Percentiles rank a stretch among this genome's conserved stretches.
Evolutionary conservation across 2,888 invertebrate species (phyloP).

Genomic region (Melolontha melolontha): DNA sequence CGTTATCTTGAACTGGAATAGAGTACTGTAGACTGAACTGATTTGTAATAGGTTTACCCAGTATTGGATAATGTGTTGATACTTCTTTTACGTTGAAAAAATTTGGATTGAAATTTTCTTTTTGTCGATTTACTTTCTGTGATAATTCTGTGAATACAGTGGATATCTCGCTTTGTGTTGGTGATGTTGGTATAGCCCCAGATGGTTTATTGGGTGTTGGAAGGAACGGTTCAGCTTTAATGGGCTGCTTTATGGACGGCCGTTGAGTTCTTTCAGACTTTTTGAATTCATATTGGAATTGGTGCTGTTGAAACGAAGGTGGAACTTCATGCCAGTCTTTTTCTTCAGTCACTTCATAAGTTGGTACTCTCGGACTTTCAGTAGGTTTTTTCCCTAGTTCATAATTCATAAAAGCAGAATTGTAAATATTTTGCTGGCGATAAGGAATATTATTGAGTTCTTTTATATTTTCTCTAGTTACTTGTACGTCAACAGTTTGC

Average conservation of each 20-base stretch:
- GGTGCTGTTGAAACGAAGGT: slow-evolving; percentile 44
- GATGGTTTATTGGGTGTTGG: slow-evolving; percentile 63
- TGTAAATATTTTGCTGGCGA: slow-evolving; percentile 45
- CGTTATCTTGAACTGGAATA: slow-evolving; percentile 28
- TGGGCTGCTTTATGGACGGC: slow-evolving; percentile 30
- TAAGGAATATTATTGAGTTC: slow-evolving; percentile 58
- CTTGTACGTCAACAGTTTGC: slow-evolving; percentile 59
- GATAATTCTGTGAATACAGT: slow-evolving; percentile 61
- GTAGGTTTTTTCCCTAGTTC: slow-evolving; percentile 45
- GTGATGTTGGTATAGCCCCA: slow-evolving; percentile 58
- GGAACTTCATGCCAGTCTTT: slow-evolving; percentile 55
- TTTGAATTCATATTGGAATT: slow-evolving; percentile 43
- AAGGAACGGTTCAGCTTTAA: slow-evolving; percentile 56
- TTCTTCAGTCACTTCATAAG: slow-evolving; percentile 65
- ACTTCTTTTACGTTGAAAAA: slow-evolving; percentile 64
- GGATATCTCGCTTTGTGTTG: slow-evolving; percentile 62
- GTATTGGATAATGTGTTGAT: slow-evolving; percentile 64
- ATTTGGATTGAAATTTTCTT: slow-evolving; percentile 51
- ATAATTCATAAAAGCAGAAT: slow-evolving; percentile 28
- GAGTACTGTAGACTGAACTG: slow-evolving; percentile 44
- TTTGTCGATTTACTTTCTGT: slow-evolving; percentile 53
- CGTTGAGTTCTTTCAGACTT: slow-evolving; percentile 20
- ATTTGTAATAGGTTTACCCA: slow-evolving; percentile 54
- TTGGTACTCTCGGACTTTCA: slow-evolving; percentile 54
- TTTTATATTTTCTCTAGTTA: slow-evolving; percentile 64